Evolutionary conservation across 2,113 vertebrate species (phyloP), one percentile per base, ranked within the genome.

Genomic region (Saccopteryx leptura): DNA sequence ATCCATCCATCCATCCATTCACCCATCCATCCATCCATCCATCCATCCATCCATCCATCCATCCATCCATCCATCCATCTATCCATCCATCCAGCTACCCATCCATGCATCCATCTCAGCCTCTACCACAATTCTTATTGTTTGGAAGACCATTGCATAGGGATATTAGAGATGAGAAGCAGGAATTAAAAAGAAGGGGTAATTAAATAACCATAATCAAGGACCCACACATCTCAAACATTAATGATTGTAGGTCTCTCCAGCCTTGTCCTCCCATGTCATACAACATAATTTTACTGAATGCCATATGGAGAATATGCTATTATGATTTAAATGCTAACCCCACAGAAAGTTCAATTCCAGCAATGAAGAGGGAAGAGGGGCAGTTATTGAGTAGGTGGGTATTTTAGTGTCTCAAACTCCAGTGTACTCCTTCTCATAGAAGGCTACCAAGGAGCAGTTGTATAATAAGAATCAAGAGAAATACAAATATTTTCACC

Each of bases 51-150:
- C 14, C 84, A 75, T 23, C 21, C 15, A 78, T 21, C 13, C 15
- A 69, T 26, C 7, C 24, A 61, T 21, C 2, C 19, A 50, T 56
- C 26, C 15, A 26, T 69, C 26, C 33, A 23, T 54, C 17, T 12
- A 66, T 17, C 8, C 19, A 28, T 46, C 2, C n/a, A 63, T 21
- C 4, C 14, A 68, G 1, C 2, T 3, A 7, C 7, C 6, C n/a
- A 3, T 12, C 19, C 14, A 24, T 14, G 5, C 18, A 1, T 6
- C 19, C 54, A 33, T 11, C 14, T 11, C 39, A 82, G 56, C 48
- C 14, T 61, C 82, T 68, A 21, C 17, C 75, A 46, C 12, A n/a
- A 46, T 39, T n/a, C 5, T 54, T 24, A 48, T 7, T 9, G 48
- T 10, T 88, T 58, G 13, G 26, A 46, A 79, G 54, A 15, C 9